Evolutionary conservation across 2,113 vertebrate genomes (phyloP).

Genomic region (Syngnathoides biaculeatus): DNA sequence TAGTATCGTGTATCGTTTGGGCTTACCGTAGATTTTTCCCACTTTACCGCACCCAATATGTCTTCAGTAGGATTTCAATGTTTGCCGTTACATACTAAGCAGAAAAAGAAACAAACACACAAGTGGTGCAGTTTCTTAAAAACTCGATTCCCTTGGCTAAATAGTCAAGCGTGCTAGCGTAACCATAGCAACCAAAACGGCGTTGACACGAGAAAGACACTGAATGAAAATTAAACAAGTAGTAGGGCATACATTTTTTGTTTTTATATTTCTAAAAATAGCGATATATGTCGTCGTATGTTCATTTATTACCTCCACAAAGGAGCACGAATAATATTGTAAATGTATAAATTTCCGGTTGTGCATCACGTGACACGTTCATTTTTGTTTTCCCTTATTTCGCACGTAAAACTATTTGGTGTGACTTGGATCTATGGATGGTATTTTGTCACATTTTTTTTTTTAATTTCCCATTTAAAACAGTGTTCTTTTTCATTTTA

Average conservation of each 20-base stretch:
- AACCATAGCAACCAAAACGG: constrained; percentile 55
- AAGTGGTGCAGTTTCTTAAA: background rate
- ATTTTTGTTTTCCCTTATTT: background rate
- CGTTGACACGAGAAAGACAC: constrained; percentile 17
- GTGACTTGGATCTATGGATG: background rate
- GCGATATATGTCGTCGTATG: background rate
- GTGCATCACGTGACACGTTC: background rate
- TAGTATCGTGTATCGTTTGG: background rate
- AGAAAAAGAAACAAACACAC: background rate
- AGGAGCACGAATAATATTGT: no score
- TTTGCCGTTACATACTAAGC: background rate
- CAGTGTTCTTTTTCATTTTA: background rate
- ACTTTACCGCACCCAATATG: background rate
- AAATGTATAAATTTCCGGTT: no score
- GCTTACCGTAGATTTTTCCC: background rate
- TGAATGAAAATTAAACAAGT: background rate
- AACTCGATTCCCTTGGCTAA: background rate
- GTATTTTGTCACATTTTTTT: background rate
- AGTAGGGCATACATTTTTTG: background rate
- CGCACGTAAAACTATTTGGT: background rate
- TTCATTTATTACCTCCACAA: no score
- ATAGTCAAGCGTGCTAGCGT: constrained; percentile 30
- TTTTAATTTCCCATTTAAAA: background rate
- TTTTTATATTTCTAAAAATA: background rate
- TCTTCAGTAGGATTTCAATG: background rate